Conservation (phyloP, 2,888 invertebrate genomes). For the Idaea aversata region DNA sequence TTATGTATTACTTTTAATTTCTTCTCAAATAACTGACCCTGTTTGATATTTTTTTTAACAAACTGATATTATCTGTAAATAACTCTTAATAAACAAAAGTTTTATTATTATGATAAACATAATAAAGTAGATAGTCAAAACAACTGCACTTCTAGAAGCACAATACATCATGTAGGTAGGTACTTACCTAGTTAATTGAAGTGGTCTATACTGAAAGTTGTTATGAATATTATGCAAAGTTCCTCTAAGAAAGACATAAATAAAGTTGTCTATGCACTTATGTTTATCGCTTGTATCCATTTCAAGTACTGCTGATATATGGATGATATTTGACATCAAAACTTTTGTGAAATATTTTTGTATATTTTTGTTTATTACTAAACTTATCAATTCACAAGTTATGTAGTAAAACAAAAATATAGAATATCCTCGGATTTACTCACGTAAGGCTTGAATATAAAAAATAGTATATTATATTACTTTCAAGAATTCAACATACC, state of each 20-base stretch:
- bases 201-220: background rate
- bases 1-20: no score
- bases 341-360: background rate
- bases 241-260: background rate
- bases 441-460: no score
- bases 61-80: no score
- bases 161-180: background rate
- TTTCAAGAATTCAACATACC: no score
- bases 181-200: background rate
- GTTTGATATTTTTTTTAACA: no score
- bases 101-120: background rate
- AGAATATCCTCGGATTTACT: no score
- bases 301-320: background rate
- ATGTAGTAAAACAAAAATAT: no score
- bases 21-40: no score
- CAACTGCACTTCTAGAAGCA: background rate
- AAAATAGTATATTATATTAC: no score
- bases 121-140: background rate
- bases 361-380: background rate
- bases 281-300: background rate
- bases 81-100: no score
- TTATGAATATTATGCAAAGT: conserved; percentile 1
- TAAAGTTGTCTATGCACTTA: background rate
- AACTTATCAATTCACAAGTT: background rate
- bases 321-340: background rate